phyloP scores from a whole-genome alignment of 2,888 invertebrate species.

The Diplolepis rosae region DNA sequence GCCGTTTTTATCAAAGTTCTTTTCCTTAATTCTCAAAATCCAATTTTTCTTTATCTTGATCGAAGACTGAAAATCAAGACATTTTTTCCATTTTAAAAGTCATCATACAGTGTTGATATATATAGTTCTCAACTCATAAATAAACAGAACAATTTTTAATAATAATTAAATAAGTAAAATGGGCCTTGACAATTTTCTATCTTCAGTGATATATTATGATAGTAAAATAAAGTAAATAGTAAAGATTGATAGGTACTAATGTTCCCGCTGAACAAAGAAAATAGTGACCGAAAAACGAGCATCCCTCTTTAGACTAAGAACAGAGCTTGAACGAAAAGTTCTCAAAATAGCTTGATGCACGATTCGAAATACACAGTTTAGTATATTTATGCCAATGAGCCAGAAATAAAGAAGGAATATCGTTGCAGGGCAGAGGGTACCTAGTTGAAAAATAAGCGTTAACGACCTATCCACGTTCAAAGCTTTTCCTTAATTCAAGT shows the following conservation, averaged over 20 bases:
- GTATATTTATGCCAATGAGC: constrained; percentile 23
- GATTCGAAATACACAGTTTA: constrained; percentile 42
- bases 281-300: constrained; percentile 9
- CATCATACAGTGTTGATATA: no score
- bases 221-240: no score
- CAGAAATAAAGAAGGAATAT: constrained; percentile 24
- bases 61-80: background rate
- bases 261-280: constrained; percentile 3
- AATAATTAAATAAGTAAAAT: no score
- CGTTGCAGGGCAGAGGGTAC: background rate
- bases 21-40: background rate
- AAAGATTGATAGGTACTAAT: no score
- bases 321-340: background rate
- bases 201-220: no score
- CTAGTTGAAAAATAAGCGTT: background rate
- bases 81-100: no score
- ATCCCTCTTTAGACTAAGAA: constrained; percentile 16
- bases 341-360: constrained; percentile 54
- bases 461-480: background rate
- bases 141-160: no score
- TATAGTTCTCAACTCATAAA: no score
- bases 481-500: background rate
- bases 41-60: background rate
- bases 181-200: no score
- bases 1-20: background rate